Evolutionary conservation across 1,140 invertebrate species (phyloP).

Genomic region (Sminthurinus signatus): DNA sequence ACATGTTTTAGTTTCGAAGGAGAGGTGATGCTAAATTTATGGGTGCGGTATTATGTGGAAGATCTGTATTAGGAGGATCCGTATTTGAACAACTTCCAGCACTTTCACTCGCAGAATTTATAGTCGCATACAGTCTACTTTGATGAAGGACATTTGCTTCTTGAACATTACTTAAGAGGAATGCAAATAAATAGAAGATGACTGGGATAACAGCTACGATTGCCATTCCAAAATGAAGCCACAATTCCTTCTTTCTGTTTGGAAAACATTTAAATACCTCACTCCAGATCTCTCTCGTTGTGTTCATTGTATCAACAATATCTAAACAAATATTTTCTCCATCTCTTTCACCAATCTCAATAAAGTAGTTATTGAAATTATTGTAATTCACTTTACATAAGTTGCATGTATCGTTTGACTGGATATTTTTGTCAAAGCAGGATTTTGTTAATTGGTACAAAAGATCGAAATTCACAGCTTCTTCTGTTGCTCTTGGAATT

Average conservation of each 20-base stretch:
- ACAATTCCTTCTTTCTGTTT: constrained; percentile 7
- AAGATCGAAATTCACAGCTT: constrained; percentile 17
- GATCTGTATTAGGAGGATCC: too few relatives aligned
- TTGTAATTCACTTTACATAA: constrained; percentile 24
- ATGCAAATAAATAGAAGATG: constrained; percentile 27
- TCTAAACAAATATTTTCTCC: constrained; percentile 34
- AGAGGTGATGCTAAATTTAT: too few relatives aligned
- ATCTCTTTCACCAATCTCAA: constrained; percentile 25
- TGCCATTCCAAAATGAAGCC: constrained; percentile 21
- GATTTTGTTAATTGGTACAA: constrained; percentile 17
- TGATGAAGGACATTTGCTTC: constrained; percentile 29
- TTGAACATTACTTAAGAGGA: constrained; percentile 24
- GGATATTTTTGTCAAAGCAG: constrained; percentile 18
- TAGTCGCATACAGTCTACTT: too few relatives aligned
- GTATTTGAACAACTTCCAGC: too few relatives aligned
- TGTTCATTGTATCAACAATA: constrained; percentile 28
- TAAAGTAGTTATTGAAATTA: constrained; percentile 30
- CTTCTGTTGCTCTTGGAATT: constrained; percentile 8
- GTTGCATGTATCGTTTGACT: constrained; percentile 11
- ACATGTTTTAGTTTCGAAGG: too few relatives aligned
- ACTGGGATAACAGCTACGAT: constrained; percentile 24
- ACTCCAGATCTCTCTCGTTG: constrained; percentile 33
- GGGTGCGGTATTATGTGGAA: too few relatives aligned
- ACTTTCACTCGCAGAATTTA: too few relatives aligned
- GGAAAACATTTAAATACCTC: constrained; percentile 25